These are phyloP conservation scores for Nasonia longicornis DNA, from an alignment of 1,140 invertebrate genomes.

Conservation along the genomic window DNA sequence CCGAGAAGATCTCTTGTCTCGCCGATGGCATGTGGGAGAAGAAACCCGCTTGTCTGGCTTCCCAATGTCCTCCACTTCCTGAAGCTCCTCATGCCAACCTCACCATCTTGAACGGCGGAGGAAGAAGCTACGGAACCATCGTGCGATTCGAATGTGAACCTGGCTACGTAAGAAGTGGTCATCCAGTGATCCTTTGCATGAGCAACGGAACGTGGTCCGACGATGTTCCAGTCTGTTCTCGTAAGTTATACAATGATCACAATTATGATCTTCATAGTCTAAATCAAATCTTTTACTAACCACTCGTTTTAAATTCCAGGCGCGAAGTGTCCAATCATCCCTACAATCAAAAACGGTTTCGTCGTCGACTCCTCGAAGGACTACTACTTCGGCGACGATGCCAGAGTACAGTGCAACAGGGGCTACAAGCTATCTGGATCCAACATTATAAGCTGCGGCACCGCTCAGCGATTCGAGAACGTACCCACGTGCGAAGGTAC, in stretches of 20 bases:
- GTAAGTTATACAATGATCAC: slow-evolving; percentile 67
- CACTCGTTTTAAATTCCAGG: slow-evolving; percentile 64
- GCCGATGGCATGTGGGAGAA: slow-evolving; percentile 92
- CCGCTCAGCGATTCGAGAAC: slow-evolving; percentile 86
- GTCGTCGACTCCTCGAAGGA: slow-evolving; percentile 80
- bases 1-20: slow-evolving; percentile 90
- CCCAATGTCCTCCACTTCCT: slow-evolving; percentile 90
- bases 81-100: slow-evolving; percentile 91
- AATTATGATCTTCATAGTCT: not conserved
- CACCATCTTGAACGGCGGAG: slow-evolving; percentile 91
- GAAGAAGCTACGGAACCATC: slow-evolving; percentile 94
- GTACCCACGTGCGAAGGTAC: slow-evolving; percentile 85
- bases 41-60: slow-evolving; percentile 92
- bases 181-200: slow-evolving; percentile 93
- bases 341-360: slow-evolving; percentile 87
- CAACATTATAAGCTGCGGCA: slow-evolving; percentile 90
- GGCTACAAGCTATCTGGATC: slow-evolving; percentile 88
- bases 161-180: slow-evolving; percentile 89
- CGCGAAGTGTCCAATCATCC: slow-evolving; percentile 84
- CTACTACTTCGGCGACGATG: slow-evolving; percentile 92
- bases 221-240: slow-evolving; percentile 87
- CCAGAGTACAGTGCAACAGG: slow-evolving; percentile 90
- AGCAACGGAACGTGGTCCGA: slow-evolving; percentile 97
- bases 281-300: not conserved
- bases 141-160: slow-evolving; percentile 94